Evolutionary conservation across 2,797 vertebrate genomes (phyloP).

Genomic region (Graptemys geographica): DNA sequence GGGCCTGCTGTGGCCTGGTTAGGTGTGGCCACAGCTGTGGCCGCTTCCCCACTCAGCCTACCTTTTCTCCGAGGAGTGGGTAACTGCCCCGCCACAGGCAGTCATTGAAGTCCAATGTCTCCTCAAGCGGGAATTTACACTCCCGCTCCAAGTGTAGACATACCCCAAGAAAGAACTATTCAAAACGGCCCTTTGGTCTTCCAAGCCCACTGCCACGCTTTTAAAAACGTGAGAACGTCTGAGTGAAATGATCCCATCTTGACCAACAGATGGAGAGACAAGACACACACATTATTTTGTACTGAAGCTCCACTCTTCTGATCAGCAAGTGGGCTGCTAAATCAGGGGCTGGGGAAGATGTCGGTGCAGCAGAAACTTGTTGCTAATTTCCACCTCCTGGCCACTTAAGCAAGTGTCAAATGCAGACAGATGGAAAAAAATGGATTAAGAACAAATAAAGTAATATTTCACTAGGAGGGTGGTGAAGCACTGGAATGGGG

Average conservation of each 20-base stretch:
- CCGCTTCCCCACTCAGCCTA: too few relatives aligned
- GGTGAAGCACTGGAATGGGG: too few relatives aligned
- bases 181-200: not conserved
- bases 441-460: not conserved
- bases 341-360: fast-evolving
- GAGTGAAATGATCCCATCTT: not conserved
- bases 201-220: not conserved
- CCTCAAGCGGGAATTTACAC: not conserved
- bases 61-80: too few relatives aligned
- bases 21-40: too few relatives aligned
- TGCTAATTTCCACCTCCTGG: not conserved
- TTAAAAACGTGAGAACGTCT: not conserved
- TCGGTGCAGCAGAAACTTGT: fast-evolving
- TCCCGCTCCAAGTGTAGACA: not conserved
- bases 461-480: too few relatives aligned
- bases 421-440: not conserved
- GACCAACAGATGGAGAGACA: fast-evolving
- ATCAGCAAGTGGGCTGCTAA: fast-evolving
- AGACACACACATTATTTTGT: not conserved
- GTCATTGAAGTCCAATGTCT: not conserved
- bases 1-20: too few relatives aligned
- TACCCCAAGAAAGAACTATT: not conserved
- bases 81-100: too few relatives aligned
- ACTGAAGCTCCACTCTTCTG: not conserved
- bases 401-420: not conserved